Evolutionary conservation across 2,113 vertebrate species (phyloP), one percentile per base, ranked within the genome.

Genomic region (Ceyx melanurus): DNA sequence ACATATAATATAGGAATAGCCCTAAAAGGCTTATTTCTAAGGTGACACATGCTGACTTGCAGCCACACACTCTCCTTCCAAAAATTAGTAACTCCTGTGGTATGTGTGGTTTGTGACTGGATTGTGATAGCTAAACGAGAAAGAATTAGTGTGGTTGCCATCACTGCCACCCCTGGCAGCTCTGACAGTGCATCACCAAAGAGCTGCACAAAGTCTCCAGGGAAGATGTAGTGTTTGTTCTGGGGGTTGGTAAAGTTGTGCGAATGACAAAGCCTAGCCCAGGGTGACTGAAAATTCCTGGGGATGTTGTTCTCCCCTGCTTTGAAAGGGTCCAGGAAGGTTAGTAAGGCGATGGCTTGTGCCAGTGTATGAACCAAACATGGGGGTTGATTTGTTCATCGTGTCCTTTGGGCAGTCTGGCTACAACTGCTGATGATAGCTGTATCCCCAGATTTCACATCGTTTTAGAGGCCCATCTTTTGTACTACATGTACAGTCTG

Each of bases 21-120:
- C 82, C 28, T 93, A 73, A 91, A 94, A 92, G 81, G 56, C 68
- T 70, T 81, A 23, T 89, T 89, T 91, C 73, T 82, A 66, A 56
- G 82, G 86, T 92, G 76, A 92, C 48, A 53, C 77, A 81, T 86
- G 82, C 93, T 91, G 92, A 88, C 77, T 92, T 91, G 82, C 60
- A 91, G 74, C 80, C 51, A 4, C 68, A 54, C 11, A 15, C 13
- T 43, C 40, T 93, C 13, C 54, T 80, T 96, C 79, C 76, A 87
- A 60, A 91, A 95, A 68, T 85, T 15, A 91, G 48, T 93, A 96
- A 91, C 28, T 85, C 60, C 33, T 1, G 8, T 60, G 15, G 48
- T 74, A 86, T 74, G 78, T 90, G 92, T 53, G 70, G 74, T 33
- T 92, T 65, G 62, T 93, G 80, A 35, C 86, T 70, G 42, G 50